Base-by-base conservation (phyloP, 2,888 invertebrate genomes). In the Pterostichus niger region DNA sequence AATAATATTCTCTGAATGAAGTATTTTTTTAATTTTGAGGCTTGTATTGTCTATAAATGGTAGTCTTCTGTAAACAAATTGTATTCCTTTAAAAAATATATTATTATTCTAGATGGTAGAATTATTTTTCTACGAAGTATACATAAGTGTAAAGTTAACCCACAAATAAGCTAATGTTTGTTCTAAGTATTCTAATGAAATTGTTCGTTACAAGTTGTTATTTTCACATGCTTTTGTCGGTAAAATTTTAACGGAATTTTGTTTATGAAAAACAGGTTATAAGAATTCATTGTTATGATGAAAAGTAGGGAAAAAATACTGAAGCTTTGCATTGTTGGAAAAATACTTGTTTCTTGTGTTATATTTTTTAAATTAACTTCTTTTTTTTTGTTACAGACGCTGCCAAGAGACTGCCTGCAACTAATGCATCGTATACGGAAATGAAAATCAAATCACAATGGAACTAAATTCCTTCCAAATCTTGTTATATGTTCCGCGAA, bases 171-270 rank as follows among this genome's bases (percentile, higher is more conserved):
- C 17, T 56, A 56, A 15, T n/a, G 56, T 56, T 56, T 56, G 56
- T 17, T 15, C 56, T 17, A 56, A 17, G 56, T 56, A 52, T 17
- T 56, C 56, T 56, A 56, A 56, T 56, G 56, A 56, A 71, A 44
- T 71, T 71, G 68, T 71, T 40, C 44, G 68, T 71, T 71, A 71
- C 44, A 44, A 35, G 17, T 44, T 40, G 68, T 71, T 71, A 44
- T 40, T 71, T 71, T 40, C 68, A 71, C 68, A 40, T 71, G 68
- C 68, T 13, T 71, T 71, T 71, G 68, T 71, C 68, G 68, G 68
- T 44, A 44, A 71, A 40, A 56, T 56, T 71, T 71, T 71, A 71
- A 71, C 68, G 68, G 68, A 40, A 71, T 71, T 71, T 71, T 71
- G 44, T 71, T 71, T 71, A 71, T 44, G 40, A 71, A 71, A 40